These are phyloP conservation scores for Petrolisthes cinctipes DNA, from an alignment of 2,888 invertebrate species.

Conservation along the genomic window DNA sequence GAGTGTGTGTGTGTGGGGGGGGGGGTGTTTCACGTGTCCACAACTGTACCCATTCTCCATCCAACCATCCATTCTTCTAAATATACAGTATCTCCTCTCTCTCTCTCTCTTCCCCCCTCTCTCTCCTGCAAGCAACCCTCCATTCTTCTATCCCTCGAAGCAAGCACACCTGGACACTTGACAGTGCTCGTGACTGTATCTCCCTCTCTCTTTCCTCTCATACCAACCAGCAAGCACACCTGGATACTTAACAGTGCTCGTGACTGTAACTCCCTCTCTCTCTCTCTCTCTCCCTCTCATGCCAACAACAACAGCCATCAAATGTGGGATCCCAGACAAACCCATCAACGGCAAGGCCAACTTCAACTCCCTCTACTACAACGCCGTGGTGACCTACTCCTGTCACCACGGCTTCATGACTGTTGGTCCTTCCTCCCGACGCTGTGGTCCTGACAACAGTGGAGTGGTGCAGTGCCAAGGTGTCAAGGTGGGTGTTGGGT, in stretches of 20 bases:
- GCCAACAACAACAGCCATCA: conserved; percentile 82
- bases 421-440: conserved; percentile 89
- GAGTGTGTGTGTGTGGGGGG: conserved; percentile 17
- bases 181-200: no score
- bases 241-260: no score
- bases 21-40: neutral
- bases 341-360: conserved; percentile 93
- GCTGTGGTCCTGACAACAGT: conserved; percentile 93
- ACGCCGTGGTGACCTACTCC: conserved; percentile 94
- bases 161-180: no score
- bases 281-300: neutral
- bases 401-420: conserved; percentile 95
- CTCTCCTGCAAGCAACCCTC: no score
- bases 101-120: neutral
- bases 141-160: no score
- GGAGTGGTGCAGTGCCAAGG: conserved; percentile 89
- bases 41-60: no score
- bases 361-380: conserved; percentile 92
- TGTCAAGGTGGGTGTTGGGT: conserved; percentile 83
- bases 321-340: conserved; percentile 91
- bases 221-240: neutral
- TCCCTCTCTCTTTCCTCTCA: no score
- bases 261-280: no score
- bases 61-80: no score
- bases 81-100: neutral